Conservation (phyloP, 1,140 invertebrate species). For the Calephelis nemesis region DNA sequence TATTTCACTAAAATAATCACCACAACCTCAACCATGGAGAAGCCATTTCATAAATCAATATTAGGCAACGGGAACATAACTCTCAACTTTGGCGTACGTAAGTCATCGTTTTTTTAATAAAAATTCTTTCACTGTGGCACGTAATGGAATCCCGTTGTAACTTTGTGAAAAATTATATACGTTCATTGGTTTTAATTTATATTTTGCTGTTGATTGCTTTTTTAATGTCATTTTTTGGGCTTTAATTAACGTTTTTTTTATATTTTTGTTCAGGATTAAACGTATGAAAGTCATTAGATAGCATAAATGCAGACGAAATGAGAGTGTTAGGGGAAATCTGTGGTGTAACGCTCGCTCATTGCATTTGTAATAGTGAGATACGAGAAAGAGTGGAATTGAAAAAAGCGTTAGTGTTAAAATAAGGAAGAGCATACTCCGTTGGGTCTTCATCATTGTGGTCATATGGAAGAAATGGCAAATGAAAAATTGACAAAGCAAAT, state of each 20-base stretch:
- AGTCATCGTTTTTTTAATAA: slow-evolving; percentile 34
- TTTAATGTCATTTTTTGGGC: neutral
- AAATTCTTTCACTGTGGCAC: slow-evolving; percentile 26
- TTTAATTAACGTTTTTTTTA: neutral
- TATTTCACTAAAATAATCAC: slow-evolving; percentile 14
- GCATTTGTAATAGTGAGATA: no score
- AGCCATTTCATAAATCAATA: slow-evolving; percentile 14
- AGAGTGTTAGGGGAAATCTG: no score
- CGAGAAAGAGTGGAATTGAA: no score
- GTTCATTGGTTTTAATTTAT: slow-evolving; percentile 23
- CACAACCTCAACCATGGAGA: slow-evolving; percentile 7
- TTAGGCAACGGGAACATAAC: slow-evolving; percentile 11
- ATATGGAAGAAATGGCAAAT: no score
- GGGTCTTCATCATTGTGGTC: no score
- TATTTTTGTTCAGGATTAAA: no score
- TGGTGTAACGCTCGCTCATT: no score
- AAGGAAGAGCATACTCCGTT: no score
- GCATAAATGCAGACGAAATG: no score
- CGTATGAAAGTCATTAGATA: no score
- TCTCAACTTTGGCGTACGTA: slow-evolving; percentile 22
- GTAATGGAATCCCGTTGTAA: slow-evolving; percentile 26
- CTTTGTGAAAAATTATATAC: slow-evolving; percentile 22
- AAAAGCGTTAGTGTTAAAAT: no score
- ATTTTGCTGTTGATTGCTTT: slow-evolving; percentile 7
- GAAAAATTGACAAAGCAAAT: no score